Evolutionary conservation across 2,797 vertebrate species (phyloP).

Genomic region (Bucorvus abyssinicus): DNA sequence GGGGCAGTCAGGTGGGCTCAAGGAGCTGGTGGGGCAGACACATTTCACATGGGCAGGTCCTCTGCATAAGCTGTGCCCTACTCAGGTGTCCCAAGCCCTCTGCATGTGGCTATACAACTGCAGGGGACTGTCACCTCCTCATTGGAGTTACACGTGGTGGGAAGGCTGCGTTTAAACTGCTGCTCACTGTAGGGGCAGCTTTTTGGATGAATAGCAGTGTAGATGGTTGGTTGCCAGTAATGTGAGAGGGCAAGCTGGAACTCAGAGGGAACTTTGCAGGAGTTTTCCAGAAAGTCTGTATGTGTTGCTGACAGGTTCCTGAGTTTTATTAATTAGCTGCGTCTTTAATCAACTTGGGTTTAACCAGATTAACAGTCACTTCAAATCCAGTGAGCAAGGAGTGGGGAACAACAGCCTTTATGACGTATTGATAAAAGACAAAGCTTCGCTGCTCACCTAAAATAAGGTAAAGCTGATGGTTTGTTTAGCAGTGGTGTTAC

Average conservation of each 20-base stretch:
- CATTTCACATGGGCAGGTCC: neutral
- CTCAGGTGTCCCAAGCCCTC: neutral
- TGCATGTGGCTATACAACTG: neutral
- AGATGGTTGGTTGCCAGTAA: neutral
- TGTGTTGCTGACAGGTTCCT: neutral
- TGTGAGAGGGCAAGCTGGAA: neutral
- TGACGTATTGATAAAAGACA: neutral
- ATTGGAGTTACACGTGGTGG: fast-evolving
- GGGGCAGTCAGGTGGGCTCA: neutral
- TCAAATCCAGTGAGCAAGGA: neutral
- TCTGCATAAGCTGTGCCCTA: neutral
- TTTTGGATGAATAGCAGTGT: neutral
- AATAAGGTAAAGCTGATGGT: neutral
- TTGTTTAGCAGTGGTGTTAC: neutral
- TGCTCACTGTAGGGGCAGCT: neutral
- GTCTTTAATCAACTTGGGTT: neutral
- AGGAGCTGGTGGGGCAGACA: neutral
- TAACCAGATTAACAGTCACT: neutral
- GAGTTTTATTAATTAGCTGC: neutral
- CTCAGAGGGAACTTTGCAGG: neutral
- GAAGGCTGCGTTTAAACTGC: neutral
- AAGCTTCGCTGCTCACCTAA: neutral
- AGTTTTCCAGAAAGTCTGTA: neutral
- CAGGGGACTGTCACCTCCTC: neutral
- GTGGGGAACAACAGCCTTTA: neutral